Base-by-base conservation (phyloP, 1,140 invertebrate species). In the Meteorus sp. region DNA sequence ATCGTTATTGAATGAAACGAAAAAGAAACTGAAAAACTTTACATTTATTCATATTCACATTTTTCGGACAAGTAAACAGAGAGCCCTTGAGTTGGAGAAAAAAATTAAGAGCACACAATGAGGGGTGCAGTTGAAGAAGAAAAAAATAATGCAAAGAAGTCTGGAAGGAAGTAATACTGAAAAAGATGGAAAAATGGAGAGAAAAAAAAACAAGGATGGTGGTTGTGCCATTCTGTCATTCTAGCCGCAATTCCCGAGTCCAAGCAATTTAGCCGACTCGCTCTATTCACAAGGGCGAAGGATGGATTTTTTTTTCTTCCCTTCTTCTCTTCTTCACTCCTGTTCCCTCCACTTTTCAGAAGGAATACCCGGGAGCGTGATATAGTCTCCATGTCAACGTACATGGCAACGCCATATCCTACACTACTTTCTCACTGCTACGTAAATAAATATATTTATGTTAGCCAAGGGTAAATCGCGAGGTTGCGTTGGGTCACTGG, bases 401-500 rank as follows among this genome's bases (percentile, higher is more conserved):
- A n/a, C n/a, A n/a, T n/a, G n/a, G n/a, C n/a, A n/a, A n/a, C n/a
- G n/a, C n/a, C n/a, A n/a, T 37, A 5, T 39, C 13, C 11, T 39
- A 15, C n/a, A 15, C 44, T 23, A 25, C 13, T 53, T 27, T 41
- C 11, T 47, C 41, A 7, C 9, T 25, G 41, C 25, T 44, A 33
- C 31, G 43, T 56, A 29, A 29, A 31, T 25, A 15, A 22, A 20
- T 25, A 25, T 48, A 48, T 5, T 44, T n/a, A n/a, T n/a, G 11
- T 44, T 8, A 44, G 22, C 15, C 7, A 15, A 23, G 9, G 37
- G 35, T 41, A 53, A 53, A 41, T 22, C 35, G 51, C 25, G 29
- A n/a, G 35, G 17, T 20, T 9, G 20, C n/a, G 35, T 39, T 33
- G 39, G 53, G 53, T 44, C 41, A 47, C 53, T 25, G 37, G 39